These are phyloP conservation scores for Tinea pellionella DNA, from an alignment of 2,888 invertebrate genomes.

Conservation along the genomic window DNA sequence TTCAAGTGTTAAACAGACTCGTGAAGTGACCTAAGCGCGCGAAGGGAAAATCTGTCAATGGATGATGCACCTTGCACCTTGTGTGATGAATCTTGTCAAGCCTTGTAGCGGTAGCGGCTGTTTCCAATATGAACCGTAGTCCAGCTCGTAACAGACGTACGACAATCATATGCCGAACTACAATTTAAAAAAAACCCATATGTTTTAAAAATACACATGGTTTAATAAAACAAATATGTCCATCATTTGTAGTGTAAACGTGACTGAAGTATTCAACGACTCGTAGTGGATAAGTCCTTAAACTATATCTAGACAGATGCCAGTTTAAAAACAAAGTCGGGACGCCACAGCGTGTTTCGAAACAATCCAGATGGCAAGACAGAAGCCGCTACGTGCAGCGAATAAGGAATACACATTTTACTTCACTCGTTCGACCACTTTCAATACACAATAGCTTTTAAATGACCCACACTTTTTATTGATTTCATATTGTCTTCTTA, in stretches of 20 bases:
- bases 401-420: conserved; percentile 25
- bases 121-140: no score
- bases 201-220: no score
- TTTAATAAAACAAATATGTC: neutral
- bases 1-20: no score
- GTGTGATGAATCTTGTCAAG: no score
- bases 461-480: neutral
- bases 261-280: conserved; percentile 14
- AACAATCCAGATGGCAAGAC: conserved; percentile 63
- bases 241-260: neutral
- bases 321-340: conserved; percentile 50
- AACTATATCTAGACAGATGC: conserved; percentile 31
- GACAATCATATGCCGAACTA: no score
- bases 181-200: no score
- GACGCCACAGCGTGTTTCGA: conserved; percentile 40
- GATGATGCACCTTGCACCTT: no score
- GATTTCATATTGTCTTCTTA: neutral
- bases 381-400: conserved; percentile 42
- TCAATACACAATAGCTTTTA: neutral
- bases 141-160: no score
- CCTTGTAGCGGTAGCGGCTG: no score
- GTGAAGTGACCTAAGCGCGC: no score
- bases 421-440: neutral
- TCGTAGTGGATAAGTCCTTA: conserved; percentile 32
- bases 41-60: no score